Evolutionary conservation across 2,888 invertebrate species (phyloP).

Genomic region (Orgyia antiqua): DNA sequence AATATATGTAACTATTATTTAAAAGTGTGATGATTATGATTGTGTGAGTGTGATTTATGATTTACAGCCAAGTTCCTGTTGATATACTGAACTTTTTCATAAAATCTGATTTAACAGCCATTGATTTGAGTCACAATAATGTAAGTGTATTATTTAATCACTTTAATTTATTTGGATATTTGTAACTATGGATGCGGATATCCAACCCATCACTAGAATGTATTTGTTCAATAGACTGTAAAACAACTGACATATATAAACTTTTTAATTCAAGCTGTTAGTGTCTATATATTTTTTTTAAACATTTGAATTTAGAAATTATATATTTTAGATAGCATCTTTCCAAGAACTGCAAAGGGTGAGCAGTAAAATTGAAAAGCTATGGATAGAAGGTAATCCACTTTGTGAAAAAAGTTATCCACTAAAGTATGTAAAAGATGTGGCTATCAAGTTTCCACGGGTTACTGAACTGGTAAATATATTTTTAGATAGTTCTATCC

Average conservation of each 20-base stretch:
- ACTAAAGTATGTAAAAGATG: slow-evolving; percentile 46
- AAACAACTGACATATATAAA: no score
- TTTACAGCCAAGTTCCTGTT: slow-evolving; percentile 49
- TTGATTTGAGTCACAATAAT: slow-evolving; percentile 62
- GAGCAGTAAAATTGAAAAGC: slow-evolving; percentile 61
- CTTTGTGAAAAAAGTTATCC: slow-evolving; percentile 52
- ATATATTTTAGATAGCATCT: slow-evolving; percentile 49
- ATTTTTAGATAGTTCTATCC: no score
- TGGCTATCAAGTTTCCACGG: slow-evolving; percentile 56
- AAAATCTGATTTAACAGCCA: slow-evolving; percentile 52
- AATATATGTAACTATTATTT: not conserved
- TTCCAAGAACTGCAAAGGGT: slow-evolving; percentile 48
- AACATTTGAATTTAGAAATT: no score
- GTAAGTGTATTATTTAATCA: slow-evolving; percentile 35
- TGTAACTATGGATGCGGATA: no score
- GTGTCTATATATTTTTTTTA: no score
- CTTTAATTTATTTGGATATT: not conserved
- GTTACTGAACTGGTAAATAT: slow-evolving; percentile 56
- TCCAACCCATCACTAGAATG: no score
- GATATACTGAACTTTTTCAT: slow-evolving; percentile 68
- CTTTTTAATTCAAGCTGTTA: no score
- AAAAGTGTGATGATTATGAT: no score
- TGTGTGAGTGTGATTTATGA: no score
- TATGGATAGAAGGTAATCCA: slow-evolving; percentile 68
- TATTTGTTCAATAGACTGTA: no score